These are phyloP conservation scores for Folsomia candida DNA, from an alignment of 2,888 invertebrate genomes.

Conservation along the genomic window DNA sequence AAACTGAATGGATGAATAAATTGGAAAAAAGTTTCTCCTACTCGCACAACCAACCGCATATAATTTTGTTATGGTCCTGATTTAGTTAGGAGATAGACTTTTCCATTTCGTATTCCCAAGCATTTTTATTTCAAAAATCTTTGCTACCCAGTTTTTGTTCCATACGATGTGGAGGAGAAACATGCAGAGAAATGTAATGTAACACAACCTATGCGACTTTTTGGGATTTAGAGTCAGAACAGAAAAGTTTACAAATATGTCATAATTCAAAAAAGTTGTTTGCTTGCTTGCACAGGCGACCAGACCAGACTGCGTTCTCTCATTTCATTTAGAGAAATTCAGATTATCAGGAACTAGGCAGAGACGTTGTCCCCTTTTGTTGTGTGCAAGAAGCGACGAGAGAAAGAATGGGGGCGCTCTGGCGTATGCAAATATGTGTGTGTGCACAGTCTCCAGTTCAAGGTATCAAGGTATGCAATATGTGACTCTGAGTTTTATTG, in stretches of 20 bases:
- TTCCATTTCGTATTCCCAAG: not conserved
- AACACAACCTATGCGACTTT: constrained; percentile 6
- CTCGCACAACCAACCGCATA: not conserved
- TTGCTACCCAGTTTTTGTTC: no score
- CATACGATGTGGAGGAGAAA: not conserved
- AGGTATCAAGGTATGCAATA: not conserved
- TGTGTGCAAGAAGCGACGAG: not conserved
- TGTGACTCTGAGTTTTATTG: not conserved
- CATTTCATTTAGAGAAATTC: constrained; percentile 1
- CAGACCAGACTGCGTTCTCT: not conserved
- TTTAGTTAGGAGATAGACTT: constrained; percentile 1
- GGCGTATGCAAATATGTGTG: no score
- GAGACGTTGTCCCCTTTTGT: not conserved
- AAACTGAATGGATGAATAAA: constrained; percentile 6
- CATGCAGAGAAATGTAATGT: not conserved
- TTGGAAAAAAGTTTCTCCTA: constrained; percentile 4
- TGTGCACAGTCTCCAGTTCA: no score
- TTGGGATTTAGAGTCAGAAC: constrained; percentile 2
- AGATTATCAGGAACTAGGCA: not conserved
- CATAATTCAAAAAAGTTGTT: constrained; percentile 6
- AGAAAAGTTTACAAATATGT: constrained; percentile 4
- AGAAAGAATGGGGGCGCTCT: no score
- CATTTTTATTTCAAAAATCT: not conserved
- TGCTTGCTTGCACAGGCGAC: not conserved
- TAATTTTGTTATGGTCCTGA: constrained; percentile 4